A percentile compares a stretch with the other conserved stretches of the same genome.
Evolutionary conservation across 2,888 invertebrate genomes (phyloP).

Genomic region (Iphiclides podalirius): DNA sequence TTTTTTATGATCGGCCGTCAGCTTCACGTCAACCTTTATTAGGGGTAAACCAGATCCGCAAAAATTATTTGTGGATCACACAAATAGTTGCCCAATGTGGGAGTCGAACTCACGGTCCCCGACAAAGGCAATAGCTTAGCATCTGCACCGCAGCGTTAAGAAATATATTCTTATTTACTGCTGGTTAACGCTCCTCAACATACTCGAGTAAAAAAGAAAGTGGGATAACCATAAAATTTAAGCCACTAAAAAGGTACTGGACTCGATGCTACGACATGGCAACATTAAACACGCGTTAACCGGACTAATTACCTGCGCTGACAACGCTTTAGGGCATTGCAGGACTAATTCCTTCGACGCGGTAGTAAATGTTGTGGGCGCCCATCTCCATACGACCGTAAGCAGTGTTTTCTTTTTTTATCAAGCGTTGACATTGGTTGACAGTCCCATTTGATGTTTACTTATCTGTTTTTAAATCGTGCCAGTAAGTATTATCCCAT

Average conservation of each 20-base stretch:
- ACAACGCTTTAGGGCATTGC: conserved; percentile 35
- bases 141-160: no score
- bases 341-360: conserved; percentile 36
- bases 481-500: neutral
- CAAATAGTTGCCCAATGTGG: no score
- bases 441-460: conserved; percentile 10
- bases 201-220: no score
- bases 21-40: no score
- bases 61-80: no score
- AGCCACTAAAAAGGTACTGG: neutral
- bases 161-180: no score
- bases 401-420: conserved; percentile 31
- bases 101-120: no score
- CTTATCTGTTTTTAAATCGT: conserved; percentile 6
- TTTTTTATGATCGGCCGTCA: no score
- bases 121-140: no score
- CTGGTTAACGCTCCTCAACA: no score
- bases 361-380: conserved; percentile 26
- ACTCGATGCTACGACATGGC: neutral
- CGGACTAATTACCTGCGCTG: conserved; percentile 35
- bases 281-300: conserved; percentile 25
- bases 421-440: conserved; percentile 36
- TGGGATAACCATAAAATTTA: neutral
- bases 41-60: no score
- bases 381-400: conserved; percentile 39